Evolutionary conservation across 2,888 invertebrate species (phyloP), one percentile per base, ranked within the genome.

Genomic region (Rhogogaster chlorosoma): DNA sequence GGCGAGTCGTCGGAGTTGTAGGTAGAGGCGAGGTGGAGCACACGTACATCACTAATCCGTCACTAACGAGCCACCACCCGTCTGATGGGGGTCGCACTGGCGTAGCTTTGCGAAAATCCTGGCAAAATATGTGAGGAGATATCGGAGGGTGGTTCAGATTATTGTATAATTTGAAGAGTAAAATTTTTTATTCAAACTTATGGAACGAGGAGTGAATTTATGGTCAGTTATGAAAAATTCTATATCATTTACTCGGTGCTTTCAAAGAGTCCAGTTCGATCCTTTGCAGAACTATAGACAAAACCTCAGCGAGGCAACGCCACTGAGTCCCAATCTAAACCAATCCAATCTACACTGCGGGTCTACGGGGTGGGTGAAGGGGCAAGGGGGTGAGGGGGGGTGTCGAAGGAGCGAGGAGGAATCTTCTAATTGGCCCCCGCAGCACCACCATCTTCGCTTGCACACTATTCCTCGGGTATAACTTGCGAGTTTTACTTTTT

Each of bases 21-120:
- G 80, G 36, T 61, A 73, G 71, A 73, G 89, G 87, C 89, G 86
- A 87, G 83, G 85, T 83, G 89, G 88, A 88, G 90, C 90, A 92
- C 94, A 94, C 94, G 94, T 94, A 94, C 94, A 92, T 91, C 93
- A 93, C 94, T 94, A 94, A 94, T 94, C 94, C 94, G 93, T 94
- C 94, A 93, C 94, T 94, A 94, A 94, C 94, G 94, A 94, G 94
- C 93, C 93, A 90, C 88, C 91, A 90, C 88, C 91, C 91, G 90
- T 88, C 90, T 90, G 90, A 90, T 89, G 90, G 90, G 90, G 89
- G 89, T 87, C 84, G 86, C 90, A 90, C 88, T 89, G 90, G 89
- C 89, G 89, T 89, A 89, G 85, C 82, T 42, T 57, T 22, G 22
- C 57, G 36, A n/a, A 83, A 71, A n/a, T 32, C 22, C n/a, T 12